Conservation (phyloP, 2,113 vertebrate genomes). For the Oryzias woworae region DNA sequence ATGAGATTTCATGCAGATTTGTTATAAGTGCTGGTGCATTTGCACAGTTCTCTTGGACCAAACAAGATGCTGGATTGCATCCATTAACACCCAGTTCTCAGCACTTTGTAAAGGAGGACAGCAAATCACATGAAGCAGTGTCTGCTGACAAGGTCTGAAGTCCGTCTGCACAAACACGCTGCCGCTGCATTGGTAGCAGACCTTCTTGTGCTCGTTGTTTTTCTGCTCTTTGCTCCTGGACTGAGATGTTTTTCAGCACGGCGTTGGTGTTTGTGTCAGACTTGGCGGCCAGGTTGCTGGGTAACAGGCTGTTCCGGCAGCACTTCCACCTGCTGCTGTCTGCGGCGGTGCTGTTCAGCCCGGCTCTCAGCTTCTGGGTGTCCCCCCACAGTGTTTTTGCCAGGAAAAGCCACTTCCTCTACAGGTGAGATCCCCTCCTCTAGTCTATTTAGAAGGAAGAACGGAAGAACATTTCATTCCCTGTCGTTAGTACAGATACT, state of each 20-base stretch:
- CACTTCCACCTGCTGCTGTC: constrained; percentile 87
- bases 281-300: constrained; percentile 80
- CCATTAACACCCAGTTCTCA: background rate
- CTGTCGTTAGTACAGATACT: too few species aligned
- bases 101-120: constrained; percentile 31
- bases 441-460: background rate
- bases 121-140: constrained; percentile 11
- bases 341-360: constrained; percentile 81
- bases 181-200: constrained; percentile 2
- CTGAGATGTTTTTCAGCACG: constrained; percentile 75
- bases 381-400: constrained; percentile 86
- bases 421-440: constrained; percentile 80
- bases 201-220: background rate
- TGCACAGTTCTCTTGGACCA: background rate
- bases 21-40: background rate
- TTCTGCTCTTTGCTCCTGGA: background rate
- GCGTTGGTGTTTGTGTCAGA: constrained; percentile 83
- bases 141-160: constrained; percentile 1
- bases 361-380: constrained; percentile 84
- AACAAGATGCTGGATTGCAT: constrained; percentile 1
- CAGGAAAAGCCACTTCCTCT: constrained; percentile 86
- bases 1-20: too few species aligned
- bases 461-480: too few species aligned
- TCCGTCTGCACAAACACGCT: constrained; percentile 11
- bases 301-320: constrained; percentile 76